A percentile compares a stretch with the other conserved stretches of the same genome.
phyloP scores from a whole-genome alignment of 2,113 vertebrate species.

The Ceyx margarethae region DNA sequence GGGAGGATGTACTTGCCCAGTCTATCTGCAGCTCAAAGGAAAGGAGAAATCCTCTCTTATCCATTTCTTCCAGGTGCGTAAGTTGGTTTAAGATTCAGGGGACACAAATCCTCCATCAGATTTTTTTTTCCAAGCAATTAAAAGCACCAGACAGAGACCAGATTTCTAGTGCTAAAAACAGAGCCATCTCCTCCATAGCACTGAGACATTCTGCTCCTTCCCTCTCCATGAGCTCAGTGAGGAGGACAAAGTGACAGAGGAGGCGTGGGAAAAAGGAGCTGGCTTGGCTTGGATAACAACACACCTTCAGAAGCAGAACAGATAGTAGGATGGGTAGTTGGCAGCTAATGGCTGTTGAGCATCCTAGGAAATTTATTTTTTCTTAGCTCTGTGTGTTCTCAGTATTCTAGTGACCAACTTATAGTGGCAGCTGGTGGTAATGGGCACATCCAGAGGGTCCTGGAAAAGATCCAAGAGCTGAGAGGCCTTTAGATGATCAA shows the following conservation, averaged over 20 bases:
- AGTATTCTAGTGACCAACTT: not conserved
- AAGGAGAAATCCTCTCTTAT: not conserved
- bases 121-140: not conserved
- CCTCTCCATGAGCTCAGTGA: not conserved
- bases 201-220: not conserved
- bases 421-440: not conserved
- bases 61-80: too few species aligned
- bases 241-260: not conserved
- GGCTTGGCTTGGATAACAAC: not conserved
- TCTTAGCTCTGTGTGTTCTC: not conserved
- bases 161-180: not conserved
- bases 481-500: not conserved
- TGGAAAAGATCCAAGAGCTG: not conserved
- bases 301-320: not conserved
- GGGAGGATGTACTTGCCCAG: not conserved
- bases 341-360: not conserved
- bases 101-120: accelerated
- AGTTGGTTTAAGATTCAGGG: not conserved
- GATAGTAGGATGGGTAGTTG: too few species aligned
- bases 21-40: not conserved
- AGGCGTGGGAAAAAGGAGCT: not conserved
- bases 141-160: not conserved
- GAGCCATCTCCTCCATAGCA: not conserved
- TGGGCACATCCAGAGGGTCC: not conserved
- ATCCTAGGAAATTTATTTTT: not conserved